Evolutionary conservation across 2,888 invertebrate species (phyloP), one percentile per base, ranked within the genome.

Genomic region (Leptinotarsa juncta): DNA sequence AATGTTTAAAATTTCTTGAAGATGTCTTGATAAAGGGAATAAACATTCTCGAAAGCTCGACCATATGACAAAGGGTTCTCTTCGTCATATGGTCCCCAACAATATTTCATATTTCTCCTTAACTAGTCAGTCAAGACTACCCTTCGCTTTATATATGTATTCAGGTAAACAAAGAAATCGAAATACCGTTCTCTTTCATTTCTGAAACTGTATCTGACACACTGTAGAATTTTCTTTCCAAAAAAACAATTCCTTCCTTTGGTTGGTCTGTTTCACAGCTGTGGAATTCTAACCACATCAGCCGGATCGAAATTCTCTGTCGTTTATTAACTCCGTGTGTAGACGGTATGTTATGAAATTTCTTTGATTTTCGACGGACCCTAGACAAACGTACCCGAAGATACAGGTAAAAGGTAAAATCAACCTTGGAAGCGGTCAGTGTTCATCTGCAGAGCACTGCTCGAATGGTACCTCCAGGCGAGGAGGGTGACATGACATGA

Each of bases 381-480:
- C 77, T 80, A 80, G 76, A 77, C 82, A 83, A 82, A 83, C 82
- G 76, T 78, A 80, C 82, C 79, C 62, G 62, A 62, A 62, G 62
- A 42, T 42, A 62, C 79, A 78, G 81, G 80, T 81, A 78, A 79
- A 83, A 84, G 84, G 84, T 84, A 83, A 80, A 79, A 80, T 81
- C 82, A 84, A 84, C 84, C 84, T 84, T 84, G 84, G 83, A 77
- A 84, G 82, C 84, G 84, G 84, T 84, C 84, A 84, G 80, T 81
- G 81, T 82, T 83, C 83, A 83, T 80, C 68, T 23, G 62, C 42
- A n/a, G 62, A 62, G 62, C 62, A 42, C 18, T 32, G 16, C 62
- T 55, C 53, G 78, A 75, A 65, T 67, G 32, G 48, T 72, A 72
- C 71, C 68, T 72, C 72, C 49, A 66, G 66, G 62, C 62, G 42